Conservation (phyloP, 1,140 invertebrate species). For the Doryteuthis pealeii region DNA sequence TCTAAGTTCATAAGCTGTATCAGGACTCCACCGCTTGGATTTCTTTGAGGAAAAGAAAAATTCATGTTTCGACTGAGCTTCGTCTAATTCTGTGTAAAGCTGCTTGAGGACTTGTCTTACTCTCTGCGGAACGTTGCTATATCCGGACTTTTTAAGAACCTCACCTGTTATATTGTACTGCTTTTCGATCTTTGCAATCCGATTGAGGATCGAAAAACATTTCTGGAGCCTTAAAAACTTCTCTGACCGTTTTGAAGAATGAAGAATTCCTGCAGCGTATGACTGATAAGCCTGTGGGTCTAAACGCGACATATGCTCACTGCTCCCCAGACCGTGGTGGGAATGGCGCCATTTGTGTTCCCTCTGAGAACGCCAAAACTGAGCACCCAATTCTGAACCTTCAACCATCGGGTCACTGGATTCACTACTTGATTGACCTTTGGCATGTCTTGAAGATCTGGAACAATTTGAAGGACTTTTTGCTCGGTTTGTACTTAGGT, state of each 20-base stretch:
- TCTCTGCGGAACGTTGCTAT: no score
- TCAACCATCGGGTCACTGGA: no score
- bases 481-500: no score
- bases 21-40: constrained; percentile 69
- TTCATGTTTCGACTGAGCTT: constrained; percentile 79
- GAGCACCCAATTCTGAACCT: background rate
- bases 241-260: constrained; percentile 73
- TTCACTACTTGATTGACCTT: no score
- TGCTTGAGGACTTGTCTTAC: constrained; percentile 63
- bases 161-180: constrained; percentile 71
- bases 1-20: constrained; percentile 74
- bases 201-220: constrained; percentile 84
- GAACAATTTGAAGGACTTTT: no score
- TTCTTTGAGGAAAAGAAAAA: constrained; percentile 68
- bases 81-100: constrained; percentile 76
- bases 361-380: background rate
- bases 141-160: constrained; percentile 36
- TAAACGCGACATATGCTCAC: constrained; percentile 49
- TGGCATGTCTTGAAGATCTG: no score
- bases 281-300: constrained; percentile 56
- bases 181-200: constrained; percentile 72
- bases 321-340: constrained; percentile 33
- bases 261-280: constrained; percentile 67
- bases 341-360: background rate
- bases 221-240: constrained; percentile 83